phyloP scores from a whole-genome alignment of 2,797 vertebrate species.

The Danio jaintianensis region DNA sequence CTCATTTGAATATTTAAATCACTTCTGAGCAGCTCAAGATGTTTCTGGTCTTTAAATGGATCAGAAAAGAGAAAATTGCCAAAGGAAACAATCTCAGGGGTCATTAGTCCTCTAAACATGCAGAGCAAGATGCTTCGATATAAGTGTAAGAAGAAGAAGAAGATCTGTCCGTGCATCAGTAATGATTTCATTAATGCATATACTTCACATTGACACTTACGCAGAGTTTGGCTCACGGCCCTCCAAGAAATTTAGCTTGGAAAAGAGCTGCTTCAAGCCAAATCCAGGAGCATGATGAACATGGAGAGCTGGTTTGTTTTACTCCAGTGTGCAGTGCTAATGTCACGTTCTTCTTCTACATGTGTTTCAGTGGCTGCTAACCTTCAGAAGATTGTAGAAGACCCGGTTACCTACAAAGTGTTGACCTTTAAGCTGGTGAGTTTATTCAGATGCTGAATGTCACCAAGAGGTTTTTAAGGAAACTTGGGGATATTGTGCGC shows the following conservation, averaged over 20 bases:
- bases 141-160: background rate
- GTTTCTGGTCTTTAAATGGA: background rate
- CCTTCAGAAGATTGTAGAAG: constrained; percentile 98
- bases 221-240: background rate
- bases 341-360: constrained; percentile 10
- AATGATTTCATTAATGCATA: background rate
- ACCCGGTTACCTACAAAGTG: constrained; percentile 94
- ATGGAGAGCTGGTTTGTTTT: background rate
- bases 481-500: background rate
- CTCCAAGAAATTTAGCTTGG: background rate
- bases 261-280: background rate
- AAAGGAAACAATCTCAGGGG: constrained; percentile 31
- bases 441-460: constrained; percentile 66
- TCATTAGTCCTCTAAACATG: background rate
- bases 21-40: background rate
- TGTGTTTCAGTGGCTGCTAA: constrained; percentile 93
- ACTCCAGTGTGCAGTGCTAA: background rate
- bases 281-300: background rate
- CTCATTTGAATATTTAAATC: background rate
- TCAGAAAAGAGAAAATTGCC: background rate
- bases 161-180: constrained; percentile 7
- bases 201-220: background rate
- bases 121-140: constrained; percentile 3
- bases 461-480: background rate
- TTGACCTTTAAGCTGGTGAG: constrained; percentile 99